Base-by-base conservation (phyloP, 2,888 invertebrate genomes). In the Pyrocoelia pectoralis region DNA sequence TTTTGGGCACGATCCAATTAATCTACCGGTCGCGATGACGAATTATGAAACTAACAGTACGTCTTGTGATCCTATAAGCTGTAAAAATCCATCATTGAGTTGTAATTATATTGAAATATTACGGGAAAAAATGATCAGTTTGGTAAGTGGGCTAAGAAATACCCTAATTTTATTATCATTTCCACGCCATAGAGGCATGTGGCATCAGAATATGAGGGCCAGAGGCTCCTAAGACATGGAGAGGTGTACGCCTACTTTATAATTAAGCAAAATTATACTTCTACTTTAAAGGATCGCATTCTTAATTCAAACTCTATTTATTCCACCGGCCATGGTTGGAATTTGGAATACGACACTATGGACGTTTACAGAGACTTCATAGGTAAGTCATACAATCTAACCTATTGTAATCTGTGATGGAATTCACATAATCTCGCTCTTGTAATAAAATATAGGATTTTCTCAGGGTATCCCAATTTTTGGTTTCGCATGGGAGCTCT, bases 1-100 rank as follows among this genome's bases (percentile, higher is more conserved):
- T 13, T 92, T 95, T 71, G 95, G 95, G n/a, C 91, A 92, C 76
- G 92, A 94, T 77, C 95, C 95, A 0, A 83, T 84, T 6, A 89
- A 91, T 9, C 83, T 97, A 1, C 87, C 86, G 43, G 78, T 97
- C 38, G 94, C 91, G 1, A 86, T 95, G 18, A 89, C 94, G 19
- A 96, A 96, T 82, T 83, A 92, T 70, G 96, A 96, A 80, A 79
- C 90, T 52, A 67, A 71, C 4, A 51, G 49, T 0, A 61, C n/a
- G 4, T 3, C 1, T 3, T 46, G 46, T n/a, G 17, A 6, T 15
- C 13, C 13, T 13, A 10, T 6, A 18, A 10, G 8, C 46, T 46
- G 46, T 8, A 1, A 46, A 10, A 46, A 6, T 17, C 2, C 17
- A 3, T 10, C 5, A n/a, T 3, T 46, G 9, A 17, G 46, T 10